Evolutionary conservation across 2,113 vertebrate genomes (phyloP).

Genomic region (Calidris pugnax): DNA sequence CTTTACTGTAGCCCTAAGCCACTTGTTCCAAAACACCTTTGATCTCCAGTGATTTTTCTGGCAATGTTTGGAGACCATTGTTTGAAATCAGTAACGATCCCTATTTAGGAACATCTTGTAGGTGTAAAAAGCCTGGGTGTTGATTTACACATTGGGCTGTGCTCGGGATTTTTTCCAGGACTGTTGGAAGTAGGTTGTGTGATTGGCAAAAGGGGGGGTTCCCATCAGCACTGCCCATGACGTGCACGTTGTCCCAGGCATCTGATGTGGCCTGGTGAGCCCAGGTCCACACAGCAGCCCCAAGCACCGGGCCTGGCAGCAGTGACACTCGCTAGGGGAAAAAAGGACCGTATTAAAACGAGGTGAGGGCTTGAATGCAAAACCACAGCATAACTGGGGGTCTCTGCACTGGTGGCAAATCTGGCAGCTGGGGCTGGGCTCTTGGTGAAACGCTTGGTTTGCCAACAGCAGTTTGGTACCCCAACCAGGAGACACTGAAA

Average conservation of each 20-base stretch:
- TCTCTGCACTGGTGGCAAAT: neutral
- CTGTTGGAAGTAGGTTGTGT: neutral
- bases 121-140: neutral
- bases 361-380: neutral
- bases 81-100: neutral
- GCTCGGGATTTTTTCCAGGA: neutral
- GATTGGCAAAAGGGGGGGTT: accelerated
- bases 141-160: neutral
- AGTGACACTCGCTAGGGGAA: too few species aligned
- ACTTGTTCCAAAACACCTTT: neutral
- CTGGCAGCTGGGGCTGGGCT: neutral
- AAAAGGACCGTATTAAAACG: neutral
- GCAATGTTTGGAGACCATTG: neutral
- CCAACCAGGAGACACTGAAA: neutral
- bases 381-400: neutral
- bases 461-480: neutral
- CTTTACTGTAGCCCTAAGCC: neutral
- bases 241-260: neutral
- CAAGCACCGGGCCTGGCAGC: neutral
- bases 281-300: neutral
- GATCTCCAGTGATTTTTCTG: neutral
- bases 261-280: neutral
- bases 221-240: neutral
- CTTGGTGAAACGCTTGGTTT: accelerated
- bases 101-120: neutral